phyloP scores from a whole-genome alignment of 1,140 invertebrate species.

The Heliconius eleuchia region DNA sequence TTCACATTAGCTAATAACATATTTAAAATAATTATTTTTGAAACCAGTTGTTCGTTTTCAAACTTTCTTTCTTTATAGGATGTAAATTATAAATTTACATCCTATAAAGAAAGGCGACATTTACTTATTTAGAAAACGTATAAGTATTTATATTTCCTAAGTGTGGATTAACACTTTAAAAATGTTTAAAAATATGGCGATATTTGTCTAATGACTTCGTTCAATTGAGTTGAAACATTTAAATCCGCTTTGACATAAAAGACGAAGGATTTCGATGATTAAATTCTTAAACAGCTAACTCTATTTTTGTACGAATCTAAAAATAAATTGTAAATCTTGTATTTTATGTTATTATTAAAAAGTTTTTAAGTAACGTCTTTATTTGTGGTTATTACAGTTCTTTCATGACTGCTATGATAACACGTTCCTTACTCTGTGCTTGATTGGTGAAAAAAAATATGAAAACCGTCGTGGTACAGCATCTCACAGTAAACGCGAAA shows the following conservation, averaged over 20 bases:
- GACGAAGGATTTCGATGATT: background rate
- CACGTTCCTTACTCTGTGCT: too few relatives aligned
- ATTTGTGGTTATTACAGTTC: background rate
- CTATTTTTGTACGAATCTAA: background rate
- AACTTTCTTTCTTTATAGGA: background rate
- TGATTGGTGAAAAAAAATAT: too few relatives aligned
- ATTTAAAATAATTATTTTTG: too few relatives aligned
- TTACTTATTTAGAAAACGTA: too few relatives aligned
- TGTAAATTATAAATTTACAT: too few relatives aligned
- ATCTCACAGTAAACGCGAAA: too few relatives aligned
- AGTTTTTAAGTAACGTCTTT: too few relatives aligned
- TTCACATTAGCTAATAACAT: too few relatives aligned
- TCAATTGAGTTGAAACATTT: constrained; percentile 1
- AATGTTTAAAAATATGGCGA: background rate
- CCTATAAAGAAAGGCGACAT: too few relatives aligned
- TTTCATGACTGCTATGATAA: background rate
- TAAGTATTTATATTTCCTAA: too few relatives aligned
- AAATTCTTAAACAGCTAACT: background rate
- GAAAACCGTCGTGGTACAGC: too few relatives aligned
- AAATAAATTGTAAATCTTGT: background rate
- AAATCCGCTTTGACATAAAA: background rate
- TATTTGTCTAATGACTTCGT: background rate
- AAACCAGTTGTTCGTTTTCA: background rate
- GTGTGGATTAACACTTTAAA: too few relatives aligned
- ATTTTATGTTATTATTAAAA: background rate